phyloP scores from a whole-genome alignment of 2,797 vertebrate species.

The Menidia menidia region DNA sequence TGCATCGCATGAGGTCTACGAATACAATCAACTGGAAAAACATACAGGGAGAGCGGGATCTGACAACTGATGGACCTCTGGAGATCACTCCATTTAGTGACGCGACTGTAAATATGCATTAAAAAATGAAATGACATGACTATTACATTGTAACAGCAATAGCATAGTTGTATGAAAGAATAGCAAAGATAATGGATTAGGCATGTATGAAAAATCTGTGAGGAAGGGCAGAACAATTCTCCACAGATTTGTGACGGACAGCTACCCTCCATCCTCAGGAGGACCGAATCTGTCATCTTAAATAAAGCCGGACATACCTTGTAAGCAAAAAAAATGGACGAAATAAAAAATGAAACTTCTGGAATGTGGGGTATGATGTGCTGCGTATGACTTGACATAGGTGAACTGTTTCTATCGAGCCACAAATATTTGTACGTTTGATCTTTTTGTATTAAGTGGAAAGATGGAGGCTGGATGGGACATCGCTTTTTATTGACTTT shows the following conservation, averaged over 20 bases:
- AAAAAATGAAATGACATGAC: neutral
- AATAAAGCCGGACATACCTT: slow-evolving; percentile 13
- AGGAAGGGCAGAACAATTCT: slow-evolving; percentile 1
- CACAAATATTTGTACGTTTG: neutral
- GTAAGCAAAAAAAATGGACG: neutral
- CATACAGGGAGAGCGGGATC: neutral
- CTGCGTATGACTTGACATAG: neutral
- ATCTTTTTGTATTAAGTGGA: neutral
- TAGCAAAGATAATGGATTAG: neutral
- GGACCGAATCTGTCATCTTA: slow-evolving; percentile 14
- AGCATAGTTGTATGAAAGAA: no score
- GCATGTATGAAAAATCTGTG: neutral
- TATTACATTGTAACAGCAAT: neutral
- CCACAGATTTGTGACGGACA: slow-evolving; percentile 3
- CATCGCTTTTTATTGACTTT: neutral
- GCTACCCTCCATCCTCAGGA: slow-evolving; percentile 2
- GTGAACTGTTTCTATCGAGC: neutral
- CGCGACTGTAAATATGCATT: neutral
- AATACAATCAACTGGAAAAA: neutral
- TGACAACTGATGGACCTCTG: neutral
- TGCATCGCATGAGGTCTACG: slow-evolving; percentile 2
- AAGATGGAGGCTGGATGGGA: neutral
- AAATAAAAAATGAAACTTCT: slow-evolving; percentile 1
- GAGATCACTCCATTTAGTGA: neutral
- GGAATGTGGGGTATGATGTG: neutral